These are phyloP conservation scores for Enchytraeus crypticus DNA, from an alignment of 2,888 invertebrate genomes.

Conservation along the genomic window DNA sequence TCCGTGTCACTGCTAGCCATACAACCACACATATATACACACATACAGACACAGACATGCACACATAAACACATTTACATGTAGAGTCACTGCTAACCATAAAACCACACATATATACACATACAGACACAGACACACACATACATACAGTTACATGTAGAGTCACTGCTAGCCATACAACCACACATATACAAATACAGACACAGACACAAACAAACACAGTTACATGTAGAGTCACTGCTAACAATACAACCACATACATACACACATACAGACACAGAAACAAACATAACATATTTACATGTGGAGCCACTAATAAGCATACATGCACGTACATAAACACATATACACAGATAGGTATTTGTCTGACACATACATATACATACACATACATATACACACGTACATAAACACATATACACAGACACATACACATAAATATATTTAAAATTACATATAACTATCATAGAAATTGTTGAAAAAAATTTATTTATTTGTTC, in stretches of 20 bases:
- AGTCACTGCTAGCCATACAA: slow-evolving; percentile 13
- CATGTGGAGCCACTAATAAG: slow-evolving; percentile 14
- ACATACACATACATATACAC: too few relatives aligned
- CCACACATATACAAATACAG: neutral
- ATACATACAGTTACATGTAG: too few relatives aligned
- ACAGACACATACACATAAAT: too few relatives aligned
- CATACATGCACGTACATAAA: neutral
- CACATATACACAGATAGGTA: neutral
- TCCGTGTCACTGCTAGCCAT: slow-evolving; percentile 48
- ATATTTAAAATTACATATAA: too few relatives aligned
- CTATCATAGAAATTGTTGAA: too few relatives aligned
- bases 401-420: neutral
- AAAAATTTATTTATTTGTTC: too few relatives aligned
- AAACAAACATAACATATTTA: too few relatives aligned
- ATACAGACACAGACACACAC: neutral
- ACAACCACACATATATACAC: neutral
- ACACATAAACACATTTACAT: too few relatives aligned
- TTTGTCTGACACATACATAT: too few relatives aligned
- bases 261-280: neutral
- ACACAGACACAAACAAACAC: neutral
- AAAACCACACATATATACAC: neutral
- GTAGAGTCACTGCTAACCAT: neutral
- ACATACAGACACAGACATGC: neutral
- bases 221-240: neutral
- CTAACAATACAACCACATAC: neutral